These are phyloP conservation scores for Clarias laeviceps DNA, from an alignment of 2,797 vertebrate genomes.

Conservation along the genomic window DNA sequence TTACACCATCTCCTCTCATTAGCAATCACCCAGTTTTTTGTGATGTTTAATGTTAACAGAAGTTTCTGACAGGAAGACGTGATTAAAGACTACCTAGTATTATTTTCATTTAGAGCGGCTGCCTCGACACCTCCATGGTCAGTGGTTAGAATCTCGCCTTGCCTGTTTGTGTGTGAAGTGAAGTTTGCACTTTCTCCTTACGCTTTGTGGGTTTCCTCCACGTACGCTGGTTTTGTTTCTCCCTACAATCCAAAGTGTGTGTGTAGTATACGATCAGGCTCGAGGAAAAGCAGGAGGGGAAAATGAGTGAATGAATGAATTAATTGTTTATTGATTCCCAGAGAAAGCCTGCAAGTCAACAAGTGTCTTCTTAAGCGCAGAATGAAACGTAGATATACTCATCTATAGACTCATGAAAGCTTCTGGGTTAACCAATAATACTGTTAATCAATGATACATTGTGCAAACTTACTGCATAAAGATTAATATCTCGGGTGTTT, in stretches of 20 bases:
- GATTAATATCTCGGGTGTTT: neutral
- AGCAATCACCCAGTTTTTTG: neutral
- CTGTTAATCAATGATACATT: neutral
- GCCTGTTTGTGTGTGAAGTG: too few species aligned
- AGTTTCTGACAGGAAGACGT: neutral
- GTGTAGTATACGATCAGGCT: too few species aligned
- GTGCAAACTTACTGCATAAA: slow-evolving; percentile 11
- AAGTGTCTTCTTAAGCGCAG: slow-evolving; percentile 1
- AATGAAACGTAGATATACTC: neutral
- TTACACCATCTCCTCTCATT: neutral
- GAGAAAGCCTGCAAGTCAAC: neutral
- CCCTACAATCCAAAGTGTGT: too few species aligned
- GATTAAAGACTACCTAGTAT: neutral
- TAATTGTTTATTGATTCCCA: neutral
- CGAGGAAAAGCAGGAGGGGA: too few species aligned
- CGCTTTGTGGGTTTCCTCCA: too few species aligned
- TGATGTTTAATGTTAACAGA: neutral
- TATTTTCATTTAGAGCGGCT: neutral
- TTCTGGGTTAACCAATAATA: neutral
- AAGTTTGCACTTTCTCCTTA: too few species aligned
- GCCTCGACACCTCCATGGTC: too few species aligned
- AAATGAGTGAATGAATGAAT: neutral
- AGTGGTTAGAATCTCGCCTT: too few species aligned
- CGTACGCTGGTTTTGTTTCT: too few species aligned
- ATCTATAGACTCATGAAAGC: too few species aligned